Conservation (phyloP, 2,888 invertebrate genomes). For the Scaptomyza cyrtandrae region DNA sequence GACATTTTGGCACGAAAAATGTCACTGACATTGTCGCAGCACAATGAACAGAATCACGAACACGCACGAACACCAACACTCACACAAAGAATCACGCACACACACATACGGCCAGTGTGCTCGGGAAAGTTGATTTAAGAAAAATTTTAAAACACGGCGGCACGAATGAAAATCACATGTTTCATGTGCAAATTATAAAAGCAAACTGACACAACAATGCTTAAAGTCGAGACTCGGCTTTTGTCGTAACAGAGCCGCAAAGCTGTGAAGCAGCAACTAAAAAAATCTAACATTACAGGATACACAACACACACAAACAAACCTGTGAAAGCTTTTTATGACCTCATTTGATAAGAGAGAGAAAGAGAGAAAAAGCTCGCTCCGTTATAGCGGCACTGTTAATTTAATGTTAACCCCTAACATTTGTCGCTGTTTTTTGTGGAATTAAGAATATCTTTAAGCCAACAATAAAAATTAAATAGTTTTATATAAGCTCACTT, state of each 20-base stretch:
- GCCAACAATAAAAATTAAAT: not conserved
- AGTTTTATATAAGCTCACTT: not conserved
- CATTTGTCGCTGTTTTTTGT: constrained; percentile 1
- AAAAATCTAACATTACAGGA: constrained; percentile 35
- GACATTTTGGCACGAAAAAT: constrained; percentile 40
- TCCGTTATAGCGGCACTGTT: constrained; percentile 32
- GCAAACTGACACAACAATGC: constrained; percentile 72
- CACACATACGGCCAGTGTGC: constrained; percentile 30
- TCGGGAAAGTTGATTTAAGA: constrained; percentile 49
- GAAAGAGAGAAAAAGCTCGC: constrained; percentile 29
- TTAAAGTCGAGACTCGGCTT: constrained; percentile 1
- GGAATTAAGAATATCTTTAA: not conserved
- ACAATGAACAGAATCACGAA: constrained; percentile 27
- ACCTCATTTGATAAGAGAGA: not conserved
- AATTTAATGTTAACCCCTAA: constrained; percentile 14
- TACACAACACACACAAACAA: not conserved
- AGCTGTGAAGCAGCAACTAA: constrained; percentile 38
- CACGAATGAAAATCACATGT: constrained; percentile 74
- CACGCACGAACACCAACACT: constrained; percentile 24
- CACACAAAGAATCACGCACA: constrained; percentile 19
- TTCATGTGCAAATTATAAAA: constrained; percentile 81
- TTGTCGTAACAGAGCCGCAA: constrained; percentile 20
- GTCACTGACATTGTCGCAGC: constrained; percentile 31
- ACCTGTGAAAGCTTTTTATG: constrained; percentile 34
- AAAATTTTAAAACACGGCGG: constrained; percentile 60